Evolutionary conservation across 1,140 invertebrate genomes (phyloP), one percentile per base, ranked within the genome.

Genomic region (Lepeophtheirus salmonis): DNA sequence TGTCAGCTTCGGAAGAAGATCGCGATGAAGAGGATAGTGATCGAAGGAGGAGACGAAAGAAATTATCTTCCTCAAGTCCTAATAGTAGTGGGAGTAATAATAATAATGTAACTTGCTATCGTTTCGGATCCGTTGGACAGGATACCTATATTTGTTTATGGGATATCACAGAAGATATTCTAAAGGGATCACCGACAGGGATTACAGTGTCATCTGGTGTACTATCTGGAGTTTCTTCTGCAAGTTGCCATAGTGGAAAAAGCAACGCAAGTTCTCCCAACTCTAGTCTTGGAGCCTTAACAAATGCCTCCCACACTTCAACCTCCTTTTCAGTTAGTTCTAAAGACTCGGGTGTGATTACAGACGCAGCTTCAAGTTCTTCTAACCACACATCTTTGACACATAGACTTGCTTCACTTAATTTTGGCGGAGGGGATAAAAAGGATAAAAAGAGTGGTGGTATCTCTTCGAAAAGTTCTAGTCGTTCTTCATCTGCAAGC

Each of bases 111-210:
- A 16, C 78, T 0, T 83, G 82, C 68, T 95, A 94, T 71, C 77
- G 90, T 61, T 76, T 97, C 63, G 91, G 89, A n/a, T 91, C 89
- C 63, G 90, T 98, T 1, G 92, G 92, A 16, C 92, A 98, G 72
- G 95, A 99, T 73, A 97, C 94, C 21, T 87, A 95, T 70, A 72
- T 99, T 50, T 97, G 94, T 74, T 74, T 99, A 53, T 98, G 95
- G 95, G 95, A 99, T 70, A 80, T 98, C 20, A 96, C 90, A 16
- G 91, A 97, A 67, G 92, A 98, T 71, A 80, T 94, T 50, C 72
- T 97, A 25, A 65, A 65, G 25, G 65, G 67, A 63, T 67, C 66
- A 20, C 50, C 24, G 52, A 17, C 51, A 59, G n/a, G 14, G 41
- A 24, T 41, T 62, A 57, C 20, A 58, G 63, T 18, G 30, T 18